Evolutionary conservation across 2,113 vertebrate species (phyloP).

Genomic region (Dryoscopus gambensis): DNA sequence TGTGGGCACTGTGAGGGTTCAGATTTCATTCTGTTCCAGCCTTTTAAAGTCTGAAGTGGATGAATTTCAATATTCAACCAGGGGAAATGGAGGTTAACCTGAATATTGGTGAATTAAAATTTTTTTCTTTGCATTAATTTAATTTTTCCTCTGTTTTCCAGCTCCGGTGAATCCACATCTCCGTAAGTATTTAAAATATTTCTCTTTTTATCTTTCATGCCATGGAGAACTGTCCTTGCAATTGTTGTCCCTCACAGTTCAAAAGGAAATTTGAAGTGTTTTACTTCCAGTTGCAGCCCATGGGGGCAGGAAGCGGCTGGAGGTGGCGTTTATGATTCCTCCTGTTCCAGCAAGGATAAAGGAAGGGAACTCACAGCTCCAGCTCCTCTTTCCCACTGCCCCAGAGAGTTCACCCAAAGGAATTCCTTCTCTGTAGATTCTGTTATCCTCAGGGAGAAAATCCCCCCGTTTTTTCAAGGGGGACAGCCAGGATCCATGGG

Average conservation of each 20-base stretch:
- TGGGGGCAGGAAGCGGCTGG: neutral
- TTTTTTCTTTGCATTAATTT: constrained; percentile 20
- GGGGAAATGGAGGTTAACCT: neutral
- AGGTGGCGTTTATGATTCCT: neutral
- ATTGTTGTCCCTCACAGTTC: fast-evolving
- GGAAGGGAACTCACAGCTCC: neutral
- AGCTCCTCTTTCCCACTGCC: neutral
- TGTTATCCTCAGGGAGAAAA: neutral
- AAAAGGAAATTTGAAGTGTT: neutral
- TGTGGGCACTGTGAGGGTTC: neutral
- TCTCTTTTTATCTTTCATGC: neutral
- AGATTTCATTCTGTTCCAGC: neutral
- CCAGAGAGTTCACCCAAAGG: neutral
- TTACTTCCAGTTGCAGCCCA: fast-evolving
- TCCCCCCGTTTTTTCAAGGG: neutral
- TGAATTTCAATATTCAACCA: neutral
- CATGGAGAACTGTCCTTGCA: neutral
- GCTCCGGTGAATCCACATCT: constrained; percentile 80
- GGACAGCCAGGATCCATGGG: neutral
- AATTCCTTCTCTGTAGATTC: neutral
- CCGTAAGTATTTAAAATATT: constrained; percentile 67
- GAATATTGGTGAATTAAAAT: neutral
- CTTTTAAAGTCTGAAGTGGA: neutral
- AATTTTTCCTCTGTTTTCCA: constrained; percentile 43
- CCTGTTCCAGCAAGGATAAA: neutral